Base-by-base conservation (phyloP, 2,888 invertebrate species). In the Bursaphelenchus okinawaensis region DNA sequence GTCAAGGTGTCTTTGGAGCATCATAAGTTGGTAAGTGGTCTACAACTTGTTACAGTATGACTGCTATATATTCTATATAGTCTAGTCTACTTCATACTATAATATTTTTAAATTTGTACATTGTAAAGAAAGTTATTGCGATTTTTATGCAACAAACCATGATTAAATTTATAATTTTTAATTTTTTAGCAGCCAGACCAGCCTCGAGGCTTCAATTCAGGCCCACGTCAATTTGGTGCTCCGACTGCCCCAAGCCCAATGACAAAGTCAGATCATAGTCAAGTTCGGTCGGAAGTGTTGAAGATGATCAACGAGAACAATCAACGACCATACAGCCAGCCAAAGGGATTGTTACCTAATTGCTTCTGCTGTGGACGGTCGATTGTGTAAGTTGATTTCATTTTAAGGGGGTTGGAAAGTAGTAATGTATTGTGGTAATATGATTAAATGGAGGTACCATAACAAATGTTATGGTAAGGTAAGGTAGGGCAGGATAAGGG, bases 361-460 rank as follows among this genome's bases (percentile, higher is more conserved):
- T 96, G 96, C 87, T 91, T 91, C 78, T 93, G 93, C 84, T 96
- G 96, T 87, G 93, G 93, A 85, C 89, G 93, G 83, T 89, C 93
- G 83, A 93, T 95, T 86, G 91, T 92, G 94, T 95, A 90, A 92
- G 93, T 74, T 50, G 29, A 27, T 31, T 51, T 51, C 9, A 52
- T 16, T 40, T 40, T 40, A 40, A 16, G 12, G 40, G 40, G 40
- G 40, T 16, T 40, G n/a, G 40, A 40, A 40, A 40, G n/a, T 40
- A 16, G 12, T 16, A 40, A 40, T 12, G n/a, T 16, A 40, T 12
- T 16, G n/a, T 40, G n/a, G 40, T 16, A 40, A 40, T 12, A 16
- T 40, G 12, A n/a, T n/a, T n/a, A n/a, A n/a, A n/a, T n/a, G n/a
- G n/a, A n/a, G n/a, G n/a, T n/a, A n/a, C n/a, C n/a, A n/a, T n/a